Evolutionary conservation across 2,888 invertebrate genomes (phyloP).

Genomic region (Mythimna impura): DNA sequence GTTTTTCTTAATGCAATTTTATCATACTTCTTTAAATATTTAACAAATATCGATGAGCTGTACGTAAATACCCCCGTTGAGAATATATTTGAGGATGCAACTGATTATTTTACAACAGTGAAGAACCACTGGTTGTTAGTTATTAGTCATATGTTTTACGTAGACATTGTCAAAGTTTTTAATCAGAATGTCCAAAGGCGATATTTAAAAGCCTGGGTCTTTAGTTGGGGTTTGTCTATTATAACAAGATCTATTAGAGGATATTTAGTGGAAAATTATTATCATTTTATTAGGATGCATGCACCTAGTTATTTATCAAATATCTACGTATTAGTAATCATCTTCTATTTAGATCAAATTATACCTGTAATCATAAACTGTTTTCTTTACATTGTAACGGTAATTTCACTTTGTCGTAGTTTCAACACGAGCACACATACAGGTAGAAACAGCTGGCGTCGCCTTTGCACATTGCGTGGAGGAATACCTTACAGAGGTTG

Average conservation of each 20-base stretch:
- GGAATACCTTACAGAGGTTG: too few species aligned
- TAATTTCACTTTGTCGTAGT: constrained; percentile 18
- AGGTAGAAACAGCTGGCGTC: constrained; percentile 7
- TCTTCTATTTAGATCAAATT: background rate
- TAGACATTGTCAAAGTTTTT: constrained; percentile 16
- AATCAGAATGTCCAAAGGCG: background rate
- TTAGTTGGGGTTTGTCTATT: constrained; percentile 16
- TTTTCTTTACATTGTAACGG: background rate
- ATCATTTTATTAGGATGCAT: too few species aligned
- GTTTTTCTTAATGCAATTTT: constrained; percentile 13
- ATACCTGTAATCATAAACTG: background rate
- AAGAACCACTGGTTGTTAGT: constrained; percentile 17
- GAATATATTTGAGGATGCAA: too few species aligned
- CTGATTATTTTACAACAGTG: background rate
- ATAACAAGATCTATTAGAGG: background rate
- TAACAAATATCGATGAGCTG: background rate
- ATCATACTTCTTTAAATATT: background rate
- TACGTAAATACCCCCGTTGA: too few species aligned
- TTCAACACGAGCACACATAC: background rate
- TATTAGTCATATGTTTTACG: constrained; percentile 16
- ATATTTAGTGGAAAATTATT: background rate
- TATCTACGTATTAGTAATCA: too few species aligned
- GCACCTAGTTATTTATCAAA: too few species aligned
- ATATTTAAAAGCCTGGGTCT: background rate
- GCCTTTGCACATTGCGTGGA: too few species aligned